Base-by-base conservation (phyloP, 2,113 vertebrate genomes). In the Urocolius indicus region DNA sequence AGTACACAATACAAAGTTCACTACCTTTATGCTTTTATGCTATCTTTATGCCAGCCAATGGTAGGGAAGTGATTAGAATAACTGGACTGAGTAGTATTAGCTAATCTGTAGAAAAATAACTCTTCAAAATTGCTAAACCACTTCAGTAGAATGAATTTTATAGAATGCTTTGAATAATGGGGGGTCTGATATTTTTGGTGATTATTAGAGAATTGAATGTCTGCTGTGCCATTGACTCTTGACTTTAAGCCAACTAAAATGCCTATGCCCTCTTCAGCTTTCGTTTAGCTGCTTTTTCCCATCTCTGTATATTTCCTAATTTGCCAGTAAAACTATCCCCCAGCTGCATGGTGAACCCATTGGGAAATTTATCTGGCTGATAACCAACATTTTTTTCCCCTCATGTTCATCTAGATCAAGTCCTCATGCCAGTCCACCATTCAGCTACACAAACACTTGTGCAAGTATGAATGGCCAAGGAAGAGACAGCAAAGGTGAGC, bases 1-100 rank as follows among this genome's bases (percentile, higher is more conserved):
- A 88, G 72, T 95, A 93, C 69, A 95, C 69, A 91, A 58, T 24
- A 61, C n/a, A 0, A 93, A 93, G 90, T 82, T 95, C 87, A 61
- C 66, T 79, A n/a, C 38, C 29, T 75, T 63, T 45, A 82, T 46
- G 61, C 34, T 91, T 87, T 71, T 52, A 59, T 0, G 0, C 45
- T 69, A 32, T 79, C 49, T 85, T 91, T 88, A 43, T 80, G 43
- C 36, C 20, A 90, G 72, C 38, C 67, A 90, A 3, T 32, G 51
- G 55, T 8, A 77, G 66, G 49, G 49, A 85, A 79, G 55, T 43
- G 20, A 85, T 46, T 49, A 68, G 83, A 69, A 68, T 55, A 88
- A 61, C 49, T 63, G 63, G 51, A 83, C 77, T 94, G 68, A 90
- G 22, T 76, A 84, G 34, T 24, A 19, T 68, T 76, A 82, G 57